A percentile compares a stretch with the other conserved stretches of the same genome.
phyloP scores from a whole-genome alignment of 2,113 vertebrate species.

The human (Homo sapiens) region DNA sequence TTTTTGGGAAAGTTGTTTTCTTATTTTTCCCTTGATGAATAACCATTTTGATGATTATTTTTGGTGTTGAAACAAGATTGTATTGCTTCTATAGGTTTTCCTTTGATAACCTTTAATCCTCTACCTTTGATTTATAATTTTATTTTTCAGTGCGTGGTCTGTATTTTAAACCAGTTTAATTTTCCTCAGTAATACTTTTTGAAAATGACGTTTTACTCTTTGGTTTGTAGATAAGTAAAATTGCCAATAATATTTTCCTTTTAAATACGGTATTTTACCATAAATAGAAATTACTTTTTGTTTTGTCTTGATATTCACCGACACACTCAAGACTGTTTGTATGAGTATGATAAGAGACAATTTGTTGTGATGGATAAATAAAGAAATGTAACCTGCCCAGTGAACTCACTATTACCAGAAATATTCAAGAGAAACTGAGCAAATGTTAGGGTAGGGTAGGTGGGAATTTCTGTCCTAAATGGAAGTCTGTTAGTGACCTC shows the following conservation, averaged over 20 bases:
- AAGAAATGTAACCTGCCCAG: background rate
- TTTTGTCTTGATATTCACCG: conserved; percentile 22
- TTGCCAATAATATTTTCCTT: conserved; percentile 9
- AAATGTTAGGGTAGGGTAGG: background rate
- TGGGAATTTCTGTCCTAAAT: conserved; percentile 10
- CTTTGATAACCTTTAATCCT: background rate
- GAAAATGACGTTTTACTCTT: background rate
- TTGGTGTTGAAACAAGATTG: conserved; percentile 18
- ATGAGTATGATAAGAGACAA: background rate
- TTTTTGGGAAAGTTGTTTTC: conserved; percentile 19
- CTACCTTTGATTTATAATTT: conserved; percentile 14
- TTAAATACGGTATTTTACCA: conserved; percentile 31
- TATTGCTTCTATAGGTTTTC: background rate
- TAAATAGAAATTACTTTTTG: conserved; percentile 43
- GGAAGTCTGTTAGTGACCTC: background rate
- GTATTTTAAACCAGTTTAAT: conserved; percentile 8
- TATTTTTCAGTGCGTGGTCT: background rate
- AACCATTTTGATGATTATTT: conserved; percentile 37
- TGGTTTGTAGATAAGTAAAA: background rate
- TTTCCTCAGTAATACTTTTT: conserved; percentile 29
- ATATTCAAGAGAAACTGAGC: background rate
- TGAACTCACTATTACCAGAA: background rate
- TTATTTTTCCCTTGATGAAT: background rate
- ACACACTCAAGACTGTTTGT: background rate
- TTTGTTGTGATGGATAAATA: background rate